A percentile compares a stretch with the other conserved stretches of the same genome.
Evolutionary conservation across 2,888 invertebrate species (phyloP).

Genomic region (Onthophagus sagittarius): DNA sequence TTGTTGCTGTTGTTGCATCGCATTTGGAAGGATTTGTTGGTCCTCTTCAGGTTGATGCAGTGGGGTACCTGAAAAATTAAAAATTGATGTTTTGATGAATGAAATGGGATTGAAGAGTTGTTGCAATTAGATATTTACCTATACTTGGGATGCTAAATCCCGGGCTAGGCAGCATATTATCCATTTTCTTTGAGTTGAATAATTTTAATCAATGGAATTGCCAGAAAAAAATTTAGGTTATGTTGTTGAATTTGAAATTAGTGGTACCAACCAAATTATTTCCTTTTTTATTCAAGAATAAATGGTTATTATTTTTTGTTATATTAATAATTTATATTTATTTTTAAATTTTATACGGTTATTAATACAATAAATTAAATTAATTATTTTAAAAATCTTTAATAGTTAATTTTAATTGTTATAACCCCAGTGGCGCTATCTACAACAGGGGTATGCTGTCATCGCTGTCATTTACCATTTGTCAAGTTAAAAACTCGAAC

Average conservation of each 20-base stretch:
- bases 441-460: no score
- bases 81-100: neutral
- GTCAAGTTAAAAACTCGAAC: no score
- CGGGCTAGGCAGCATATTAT: constrained; percentile 88
- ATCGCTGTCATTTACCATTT: no score
- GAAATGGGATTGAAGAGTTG: neutral
- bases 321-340: no score
- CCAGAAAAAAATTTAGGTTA: neutral
- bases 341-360: no score
- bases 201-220: neutral
- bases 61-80: constrained; percentile 59
- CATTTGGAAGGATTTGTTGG: constrained; percentile 83
- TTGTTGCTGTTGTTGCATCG: constrained; percentile 69
- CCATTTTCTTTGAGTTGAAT: constrained; percentile 54
- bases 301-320: no score
- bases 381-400: no score
- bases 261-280: neutral
- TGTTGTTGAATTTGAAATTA: neutral
- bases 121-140: constrained; percentile 44
- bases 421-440: no score
- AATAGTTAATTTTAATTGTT: no score
- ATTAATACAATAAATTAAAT: no score
- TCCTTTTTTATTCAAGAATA: no score
- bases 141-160: constrained; percentile 87
- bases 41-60: constrained; percentile 88